Evolutionary conservation across 2,113 vertebrate genomes (phyloP), one percentile per base, ranked within the genome.

Genomic region (Scomber colias): DNA sequence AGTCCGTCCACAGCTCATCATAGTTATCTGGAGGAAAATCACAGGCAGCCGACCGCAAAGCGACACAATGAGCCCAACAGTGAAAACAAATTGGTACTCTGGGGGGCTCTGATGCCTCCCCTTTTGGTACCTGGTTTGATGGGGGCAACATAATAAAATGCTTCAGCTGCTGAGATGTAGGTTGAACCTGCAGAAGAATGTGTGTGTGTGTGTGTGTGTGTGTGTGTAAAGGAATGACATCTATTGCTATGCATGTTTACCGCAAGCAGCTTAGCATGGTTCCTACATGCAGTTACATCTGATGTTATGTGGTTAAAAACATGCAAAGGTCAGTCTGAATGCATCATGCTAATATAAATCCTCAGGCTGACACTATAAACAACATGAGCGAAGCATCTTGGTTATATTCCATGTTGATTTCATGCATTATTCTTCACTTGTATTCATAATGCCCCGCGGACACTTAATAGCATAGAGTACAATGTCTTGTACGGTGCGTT

Each of bases 41-140:
- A 73, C 78, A 72, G 63, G 40, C 70, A 74, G 82, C 82, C 14
- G 10, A 71, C 67, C 40, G 30, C 83, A 81, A 60, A 50, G 57
- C 67, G 71, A 80, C 81, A 83, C 69, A 89, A 67, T 59, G 72
- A 81, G 77, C 56, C 55, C 70, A 78, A 45, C 75, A 46, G 77
- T 82, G 68, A 60, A 81, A 85, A 85, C 75, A 87, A 88, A 89
- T 83, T 84, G 78, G 76, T 66, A n/a, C 80, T 55, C 59, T 11
- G 71, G 84, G 79, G 89, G 82, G 53, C 31, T 68, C 14, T 55
- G 64, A 85, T 78, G 30, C 67, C 75, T 84, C 71, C 49, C 49
- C 56, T 61, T 76, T 79, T 64, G 49, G 76, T 50, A 72, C 62
- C 31, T 59, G 16, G 49, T 71, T 67, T 54, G 62, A 10, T 53